These are phyloP conservation scores for Blastomussa wellsi DNA, from an alignment of 92 coral and sea anemone genomes.

Conservation along the genomic window DNA sequence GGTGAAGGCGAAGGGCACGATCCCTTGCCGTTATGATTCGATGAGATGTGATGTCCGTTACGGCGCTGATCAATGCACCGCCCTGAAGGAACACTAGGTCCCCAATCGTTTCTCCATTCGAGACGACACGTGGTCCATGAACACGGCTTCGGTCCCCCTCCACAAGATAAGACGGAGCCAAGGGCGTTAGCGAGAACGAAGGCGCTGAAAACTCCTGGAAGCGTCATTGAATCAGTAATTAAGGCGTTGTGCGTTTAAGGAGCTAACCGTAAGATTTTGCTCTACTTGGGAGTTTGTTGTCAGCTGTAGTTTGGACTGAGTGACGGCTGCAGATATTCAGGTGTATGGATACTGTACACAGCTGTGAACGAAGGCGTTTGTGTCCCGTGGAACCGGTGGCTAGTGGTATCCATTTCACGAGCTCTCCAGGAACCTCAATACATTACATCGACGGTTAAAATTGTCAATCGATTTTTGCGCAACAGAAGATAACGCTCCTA, in stretches of 20 bases:
- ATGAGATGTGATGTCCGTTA: slow-evolving; percentile 47
- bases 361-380: not conserved
- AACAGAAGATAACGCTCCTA: too few relatives aligned
- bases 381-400: not conserved
- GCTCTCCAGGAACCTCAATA: not conserved
- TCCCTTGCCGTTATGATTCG: slow-evolving; percentile 59
- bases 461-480: too few relatives aligned
- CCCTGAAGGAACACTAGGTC: slow-evolving; percentile 60
- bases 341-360: not conserved
- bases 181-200: not conserved
- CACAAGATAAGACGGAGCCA: not conserved
- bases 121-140: slow-evolving; percentile 74
- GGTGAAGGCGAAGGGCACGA: slow-evolving; percentile 67
- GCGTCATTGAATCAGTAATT: not conserved
- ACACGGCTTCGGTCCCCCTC: slow-evolving; percentile 51
- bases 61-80: slow-evolving; percentile 65
- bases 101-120: slow-evolving; percentile 81
- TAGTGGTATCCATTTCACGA: not conserved
- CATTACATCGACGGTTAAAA: not conserved
- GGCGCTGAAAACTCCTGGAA: not conserved
- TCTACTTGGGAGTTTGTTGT: not conserved
- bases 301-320: not conserved
- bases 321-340: slow-evolving; percentile 8
- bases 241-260: not conserved
- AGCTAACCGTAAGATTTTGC: not conserved